Base-by-base conservation (phyloP, 30 jellyfish, hydroid and myxozoan genomes). In the Cassiopea andromeda region DNA sequence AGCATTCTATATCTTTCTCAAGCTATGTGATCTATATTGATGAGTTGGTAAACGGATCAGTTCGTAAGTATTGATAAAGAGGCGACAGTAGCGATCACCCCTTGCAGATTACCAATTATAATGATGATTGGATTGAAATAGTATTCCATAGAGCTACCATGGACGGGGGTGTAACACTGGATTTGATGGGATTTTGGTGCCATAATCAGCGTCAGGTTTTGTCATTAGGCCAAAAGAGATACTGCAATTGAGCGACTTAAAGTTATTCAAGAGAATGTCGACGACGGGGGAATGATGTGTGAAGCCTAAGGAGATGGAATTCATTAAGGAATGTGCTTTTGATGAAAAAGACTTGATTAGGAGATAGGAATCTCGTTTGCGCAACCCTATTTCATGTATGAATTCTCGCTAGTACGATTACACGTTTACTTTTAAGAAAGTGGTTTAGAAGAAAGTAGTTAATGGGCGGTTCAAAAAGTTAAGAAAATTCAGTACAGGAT, bases 51-150 rank as follows among this genome's bases (percentile, higher is more conserved):
- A 81, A 81, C 69, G 90, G 90, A 81, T 81, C 81, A 81, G 49
- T 13, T 44, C 48, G 27, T 57, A 15, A 2, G 49, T 48, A 69
- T 81, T 81, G 90, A 81, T 68, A 81, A 46, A 64, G 49, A 48
- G 90, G 90, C 90, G 90, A 69, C 90, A 81, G 90, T 81, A 81
- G 90, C 90, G 67, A 81, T 81, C 90, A 81, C 90, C 90, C 90
- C 80, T 60, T 48, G 74, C 12, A 81, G 90, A 81, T 81, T 81
- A 81, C 75, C 74, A 48, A 44, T 47, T 70, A 48, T 81, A 69
- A 60, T 60, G 46, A 15, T 81, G 78, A 81, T 81, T 81, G 90
- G 90, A 81, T 81, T 81, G 90, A 59, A 81, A 81, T 16, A 19
- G 74, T 77, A 77, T 48, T 77, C 75, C 44, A 77, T 77, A 54